These are phyloP conservation scores for Schizopygopsis malacanthus DNA, from an alignment of 2,797 vertebrate genomes.

Conservation along the genomic window DNA sequence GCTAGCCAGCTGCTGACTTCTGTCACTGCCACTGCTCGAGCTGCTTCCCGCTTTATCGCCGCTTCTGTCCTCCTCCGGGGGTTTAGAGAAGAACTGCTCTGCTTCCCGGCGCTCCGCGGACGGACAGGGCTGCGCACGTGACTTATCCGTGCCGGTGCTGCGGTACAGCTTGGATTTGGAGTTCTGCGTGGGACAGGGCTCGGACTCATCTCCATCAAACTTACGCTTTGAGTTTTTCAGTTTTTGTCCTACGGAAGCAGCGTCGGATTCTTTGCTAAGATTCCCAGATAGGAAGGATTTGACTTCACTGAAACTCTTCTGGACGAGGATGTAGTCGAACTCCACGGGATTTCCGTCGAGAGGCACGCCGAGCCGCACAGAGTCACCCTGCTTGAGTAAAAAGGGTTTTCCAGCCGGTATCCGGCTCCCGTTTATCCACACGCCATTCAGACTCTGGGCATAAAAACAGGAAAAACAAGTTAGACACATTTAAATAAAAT, in stretches of 20 bases:
- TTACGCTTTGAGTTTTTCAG: constrained; percentile 86
- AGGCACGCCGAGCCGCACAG: constrained; percentile 88
- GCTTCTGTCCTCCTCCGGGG: constrained; percentile 52
- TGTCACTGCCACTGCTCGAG: constrained; percentile 24
- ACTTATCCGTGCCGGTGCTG: constrained; percentile 69
- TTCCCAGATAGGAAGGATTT: constrained; percentile 69
- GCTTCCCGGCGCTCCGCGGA: constrained; percentile 14
- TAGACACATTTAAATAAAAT: background rate
- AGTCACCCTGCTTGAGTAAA: constrained; percentile 83
- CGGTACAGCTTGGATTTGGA: constrained; percentile 83
- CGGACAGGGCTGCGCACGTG: constrained; percentile 67
- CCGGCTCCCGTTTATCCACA: constrained; percentile 90
- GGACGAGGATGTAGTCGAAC: constrained; percentile 86
- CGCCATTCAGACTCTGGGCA: constrained; percentile 93
- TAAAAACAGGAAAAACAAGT: background rate
- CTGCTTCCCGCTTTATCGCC: constrained; percentile 37
- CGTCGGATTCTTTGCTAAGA: constrained; percentile 31
- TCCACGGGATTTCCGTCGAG: constrained; percentile 82
- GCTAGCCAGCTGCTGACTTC: constrained; percentile 68
- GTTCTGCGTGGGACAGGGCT: constrained; percentile 78
- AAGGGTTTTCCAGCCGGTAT: constrained; percentile 79
- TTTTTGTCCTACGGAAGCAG: constrained; percentile 57
- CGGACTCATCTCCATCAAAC: constrained; percentile 78
- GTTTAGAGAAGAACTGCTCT: constrained; percentile 42
- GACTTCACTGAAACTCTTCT: constrained; percentile 78